These are phyloP conservation scores for Albula glossodonta DNA, from an alignment of 2,113 vertebrate genomes.

Conservation along the genomic window DNA sequence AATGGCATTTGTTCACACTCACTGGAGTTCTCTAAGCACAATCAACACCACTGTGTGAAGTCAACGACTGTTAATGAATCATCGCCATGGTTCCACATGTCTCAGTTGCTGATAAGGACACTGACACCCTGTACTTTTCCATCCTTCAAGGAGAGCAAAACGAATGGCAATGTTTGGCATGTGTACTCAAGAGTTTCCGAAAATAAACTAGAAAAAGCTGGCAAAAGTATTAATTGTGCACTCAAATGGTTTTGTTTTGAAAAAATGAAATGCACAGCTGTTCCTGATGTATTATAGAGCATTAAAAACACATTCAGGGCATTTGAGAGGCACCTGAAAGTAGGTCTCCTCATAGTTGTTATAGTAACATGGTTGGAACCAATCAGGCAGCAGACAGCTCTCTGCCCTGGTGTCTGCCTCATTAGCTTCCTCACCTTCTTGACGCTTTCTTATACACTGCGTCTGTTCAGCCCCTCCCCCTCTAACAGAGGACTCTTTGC, in stretches of 20 bases:
- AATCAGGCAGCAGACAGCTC: background rate
- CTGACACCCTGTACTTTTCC: constrained; percentile 16
- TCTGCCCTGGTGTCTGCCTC: background rate
- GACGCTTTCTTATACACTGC: constrained; percentile 11
- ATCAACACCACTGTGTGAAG: constrained; percentile 40
- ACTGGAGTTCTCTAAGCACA: constrained; percentile 35
- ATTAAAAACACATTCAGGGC: background rate
- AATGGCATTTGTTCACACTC: constrained; percentile 46
- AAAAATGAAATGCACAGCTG: background rate
- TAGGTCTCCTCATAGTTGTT: background rate
- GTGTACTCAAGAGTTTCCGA: background rate
- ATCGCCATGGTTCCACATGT: constrained; percentile 37
- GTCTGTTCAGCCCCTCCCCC: constrained; percentile 27
- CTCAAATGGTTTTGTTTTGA: background rate
- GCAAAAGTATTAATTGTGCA: background rate
- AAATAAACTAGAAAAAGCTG: background rate
- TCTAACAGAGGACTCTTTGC: constrained; percentile 27
- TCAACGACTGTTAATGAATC: constrained; percentile 37
- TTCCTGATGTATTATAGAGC: background rate
- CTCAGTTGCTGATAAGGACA: background rate
- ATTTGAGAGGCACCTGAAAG: too few relatives aligned
- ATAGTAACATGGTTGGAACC: constrained; percentile 19
- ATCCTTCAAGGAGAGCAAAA: background rate
- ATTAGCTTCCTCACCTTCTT: constrained; percentile 15
- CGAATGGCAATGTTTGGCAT: background rate